These are phyloP conservation scores for Eupithecia centaureata DNA, from an alignment of 2,888 invertebrate genomes.

Conservation along the genomic window DNA sequence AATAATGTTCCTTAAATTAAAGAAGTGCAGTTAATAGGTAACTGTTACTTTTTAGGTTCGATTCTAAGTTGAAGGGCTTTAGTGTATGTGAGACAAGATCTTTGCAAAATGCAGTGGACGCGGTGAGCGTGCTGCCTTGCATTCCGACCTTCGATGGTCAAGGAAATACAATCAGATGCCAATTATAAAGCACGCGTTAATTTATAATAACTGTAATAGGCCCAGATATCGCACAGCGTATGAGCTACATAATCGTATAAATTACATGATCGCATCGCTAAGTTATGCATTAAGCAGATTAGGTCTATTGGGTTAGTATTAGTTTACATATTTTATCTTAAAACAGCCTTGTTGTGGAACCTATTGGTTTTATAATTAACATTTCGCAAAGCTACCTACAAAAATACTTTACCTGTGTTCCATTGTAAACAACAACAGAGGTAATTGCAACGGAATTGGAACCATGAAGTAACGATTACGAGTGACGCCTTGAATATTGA, in stretches of 20 bases:
- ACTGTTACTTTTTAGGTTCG: slow-evolving; percentile 34
- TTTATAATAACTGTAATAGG: slow-evolving; percentile 57
- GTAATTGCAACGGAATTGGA: slow-evolving; percentile 53
- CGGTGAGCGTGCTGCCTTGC: slow-evolving; percentile 69
- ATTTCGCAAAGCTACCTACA: slow-evolving; percentile 68
- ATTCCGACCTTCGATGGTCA: slow-evolving; percentile 76
- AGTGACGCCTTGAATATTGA: slow-evolving; percentile 68
- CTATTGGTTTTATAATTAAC: slow-evolving; percentile 46
- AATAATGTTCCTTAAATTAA: slow-evolving; percentile 11
- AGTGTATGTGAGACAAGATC: slow-evolving; percentile 54
- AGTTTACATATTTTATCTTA: slow-evolving; percentile 4
- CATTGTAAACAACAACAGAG: slow-evolving; percentile 41
- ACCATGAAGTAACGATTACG: slow-evolving; percentile 61
- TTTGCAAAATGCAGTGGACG: slow-evolving; percentile 54
- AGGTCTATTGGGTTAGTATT: slow-evolving; percentile 18
- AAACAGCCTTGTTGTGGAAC: background rate
- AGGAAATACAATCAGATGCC: slow-evolving; percentile 74
- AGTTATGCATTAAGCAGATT: slow-evolving; percentile 12
- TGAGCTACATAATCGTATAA: slow-evolving; percentile 45
- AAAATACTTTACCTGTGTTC: slow-evolving; percentile 29
- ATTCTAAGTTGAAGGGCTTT: slow-evolving; percentile 20
- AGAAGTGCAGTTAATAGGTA: slow-evolving; percentile 19
- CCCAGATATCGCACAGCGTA: slow-evolving; percentile 71
- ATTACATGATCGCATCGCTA: slow-evolving; percentile 66
- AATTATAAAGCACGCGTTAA: slow-evolving; percentile 69